Base-by-base conservation (phyloP, 2,888 invertebrate genomes). In the Adelphocoris suturalis region DNA sequence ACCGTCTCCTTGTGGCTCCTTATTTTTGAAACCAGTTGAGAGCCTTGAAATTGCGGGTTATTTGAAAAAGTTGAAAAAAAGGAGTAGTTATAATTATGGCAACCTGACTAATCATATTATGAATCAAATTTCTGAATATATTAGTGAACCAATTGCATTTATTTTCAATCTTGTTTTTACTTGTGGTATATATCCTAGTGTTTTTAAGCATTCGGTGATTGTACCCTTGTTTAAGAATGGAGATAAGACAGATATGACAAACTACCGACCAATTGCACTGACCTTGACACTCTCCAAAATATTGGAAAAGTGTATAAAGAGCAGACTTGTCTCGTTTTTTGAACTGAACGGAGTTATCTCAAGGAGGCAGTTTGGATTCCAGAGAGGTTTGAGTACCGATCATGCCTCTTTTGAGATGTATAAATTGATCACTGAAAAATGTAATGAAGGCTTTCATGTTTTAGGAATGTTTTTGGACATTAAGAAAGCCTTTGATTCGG, bases 211-310 rank as follows among this genome's bases (percentile, higher is more conserved):
- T 11, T 19, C 78, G 9, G 46, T 80, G 12, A 46, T 80, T 37
- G 78, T 80, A 11, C 78, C 78, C 19, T 28, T 80, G 9, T 80
- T 47, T 46, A 80, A 80, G 46, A 47, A 37, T 13, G 78, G 78
- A 2, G 46, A 80, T 46, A 47, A 16, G 11, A 46, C n/a, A 5
- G 19, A 46, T 46, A 80, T 37, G 47, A 16, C n/a, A 4, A 80
- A 80, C 46, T 80, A 80, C 19, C 16, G 78, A 46, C 78, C 78
- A 16, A 80, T 80, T n/a, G 11, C 78, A 12, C 16, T 80, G 16
- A 80, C 78, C 3, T 37, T 80, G 47, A 3, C 78, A 11, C 19
- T 80, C 9, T 37, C 78, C n/a, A 80, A 80, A 80, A 46, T 80
- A 5, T 46, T 80, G 27, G 78, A 80, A 46, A 47, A 78, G 19